phyloP scores from a whole-genome alignment of 2,113 vertebrate genomes.

The Eudorcas thomsonii region DNA sequence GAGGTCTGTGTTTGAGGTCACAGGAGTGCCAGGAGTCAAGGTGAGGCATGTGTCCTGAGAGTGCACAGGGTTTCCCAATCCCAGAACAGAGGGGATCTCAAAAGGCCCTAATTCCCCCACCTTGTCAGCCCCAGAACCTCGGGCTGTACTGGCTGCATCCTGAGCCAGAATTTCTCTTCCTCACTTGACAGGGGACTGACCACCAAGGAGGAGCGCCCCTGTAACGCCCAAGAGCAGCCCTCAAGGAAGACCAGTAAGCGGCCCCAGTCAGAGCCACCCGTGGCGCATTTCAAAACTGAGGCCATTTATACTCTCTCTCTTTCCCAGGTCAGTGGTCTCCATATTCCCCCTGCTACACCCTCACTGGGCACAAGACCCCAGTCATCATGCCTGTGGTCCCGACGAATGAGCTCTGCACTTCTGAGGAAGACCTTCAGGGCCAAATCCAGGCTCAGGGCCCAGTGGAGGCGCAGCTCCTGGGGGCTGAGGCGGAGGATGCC shows the following conservation, averaged over 20 bases:
- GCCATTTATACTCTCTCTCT: too few relatives aligned
- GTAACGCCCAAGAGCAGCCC: not conserved
- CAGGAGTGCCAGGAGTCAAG: not conserved
- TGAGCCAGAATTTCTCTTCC: too few relatives aligned
- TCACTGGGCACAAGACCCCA: not conserved
- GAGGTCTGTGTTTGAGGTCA: not conserved
- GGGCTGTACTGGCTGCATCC: too few relatives aligned
- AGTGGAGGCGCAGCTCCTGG: rapidly evolving
- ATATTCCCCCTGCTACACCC: not conserved
- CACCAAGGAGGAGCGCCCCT: not conserved
- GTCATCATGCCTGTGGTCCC: not conserved
- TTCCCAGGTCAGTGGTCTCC: too few relatives aligned
- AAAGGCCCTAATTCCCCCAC: not conserved
- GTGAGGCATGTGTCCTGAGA: not conserved
- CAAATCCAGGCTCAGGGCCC: not conserved
- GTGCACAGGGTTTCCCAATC: too few relatives aligned
- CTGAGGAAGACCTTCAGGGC: not conserved
- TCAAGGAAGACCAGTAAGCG: not conserved
- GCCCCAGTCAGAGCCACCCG: too few relatives aligned
- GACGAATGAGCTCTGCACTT: rapidly evolving
- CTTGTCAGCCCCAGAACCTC: not conserved
- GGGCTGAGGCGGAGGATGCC: not conserved
- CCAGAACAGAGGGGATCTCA: not conserved
- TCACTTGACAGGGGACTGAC: too few relatives aligned
- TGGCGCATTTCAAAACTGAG: too few relatives aligned